phyloP scores from a whole-genome alignment of 2,113 vertebrate species.

The Chiloscyllium plagiosum region DNA sequence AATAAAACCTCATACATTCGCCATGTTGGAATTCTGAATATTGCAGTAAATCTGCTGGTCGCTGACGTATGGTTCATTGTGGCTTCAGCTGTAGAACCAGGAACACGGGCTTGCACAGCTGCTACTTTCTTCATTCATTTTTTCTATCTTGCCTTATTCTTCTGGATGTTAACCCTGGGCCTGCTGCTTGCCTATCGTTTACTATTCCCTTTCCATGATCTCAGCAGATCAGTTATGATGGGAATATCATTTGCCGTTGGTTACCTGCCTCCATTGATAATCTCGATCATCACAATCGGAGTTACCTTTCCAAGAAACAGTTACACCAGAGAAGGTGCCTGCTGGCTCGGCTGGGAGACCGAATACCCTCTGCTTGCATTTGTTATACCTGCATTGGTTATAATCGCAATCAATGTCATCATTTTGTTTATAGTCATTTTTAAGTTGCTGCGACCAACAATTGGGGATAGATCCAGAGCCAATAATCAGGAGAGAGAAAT shows the following conservation, averaged over 20 bases:
- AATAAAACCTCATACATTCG: conserved; percentile 72
- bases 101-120: conserved; percentile 54
- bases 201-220: conserved; percentile 66
- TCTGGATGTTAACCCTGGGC: conserved; percentile 81
- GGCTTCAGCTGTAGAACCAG: conserved; percentile 39
- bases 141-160: conserved; percentile 80
- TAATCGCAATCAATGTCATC: conserved; percentile 67
- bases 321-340: conserved; percentile 58
- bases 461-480: conserved; percentile 47
- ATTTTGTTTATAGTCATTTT: conserved; percentile 66
- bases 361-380: conserved; percentile 73
- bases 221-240: conserved; percentile 63
- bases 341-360: conserved; percentile 76
- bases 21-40: conserved; percentile 74
- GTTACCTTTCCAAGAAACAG: conserved; percentile 56
- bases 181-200: conserved; percentile 73
- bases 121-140: conserved; percentile 79
- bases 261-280: conserved; percentile 72
- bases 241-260: conserved; percentile 62
- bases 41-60: conserved; percentile 61
- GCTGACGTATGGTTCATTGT: conserved; percentile 76
- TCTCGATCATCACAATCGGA: conserved; percentile 67
- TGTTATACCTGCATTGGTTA: conserved; percentile 66
- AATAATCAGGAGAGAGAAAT: conserved; percentile 54
- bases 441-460: conserved; percentile 61